Percentiles rank a stretch among this genome's conserved stretches.
Evolutionary conservation across 2,797 vertebrate genomes (phyloP).

Genomic region (Dendrocincla fuliginosa): DNA sequence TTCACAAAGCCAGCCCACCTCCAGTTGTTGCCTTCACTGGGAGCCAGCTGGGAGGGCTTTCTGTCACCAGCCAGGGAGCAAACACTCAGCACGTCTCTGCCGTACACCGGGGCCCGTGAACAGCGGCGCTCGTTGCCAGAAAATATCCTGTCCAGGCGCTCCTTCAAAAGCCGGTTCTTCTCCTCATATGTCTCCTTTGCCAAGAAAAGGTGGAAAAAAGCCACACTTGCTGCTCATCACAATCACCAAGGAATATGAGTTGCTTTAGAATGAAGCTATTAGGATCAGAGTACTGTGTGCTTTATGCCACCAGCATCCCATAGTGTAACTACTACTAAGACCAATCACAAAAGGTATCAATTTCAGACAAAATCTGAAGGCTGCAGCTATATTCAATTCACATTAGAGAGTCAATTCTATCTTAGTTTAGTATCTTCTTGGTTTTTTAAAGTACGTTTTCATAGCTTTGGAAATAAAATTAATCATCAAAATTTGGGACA

Average conservation of each 20-base stretch:
- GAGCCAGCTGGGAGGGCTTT: background rate
- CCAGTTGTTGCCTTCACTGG: conserved; percentile 76
- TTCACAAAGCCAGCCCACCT: conserved; percentile 84
- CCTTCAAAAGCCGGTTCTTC: conserved; percentile 84
- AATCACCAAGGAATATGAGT: background rate
- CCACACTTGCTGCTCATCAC: background rate
- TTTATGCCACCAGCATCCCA: background rate
- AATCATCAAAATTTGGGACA: background rate
- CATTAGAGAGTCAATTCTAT: background rate
- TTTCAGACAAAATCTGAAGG: background rate
- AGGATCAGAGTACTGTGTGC: background rate
- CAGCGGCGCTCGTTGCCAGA: conserved; percentile 88
- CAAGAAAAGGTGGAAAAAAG: background rate
- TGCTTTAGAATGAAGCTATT: background rate
- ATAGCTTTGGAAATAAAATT: background rate
- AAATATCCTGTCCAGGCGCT: conserved; percentile 87
- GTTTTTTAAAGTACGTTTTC: background rate
- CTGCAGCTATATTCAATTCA: background rate
- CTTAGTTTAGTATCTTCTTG: background rate
- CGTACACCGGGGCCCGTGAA: conserved; percentile 85
- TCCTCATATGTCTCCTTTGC: conserved; percentile 85
- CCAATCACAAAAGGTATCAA: background rate
- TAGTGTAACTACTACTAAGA: background rate
- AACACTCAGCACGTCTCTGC: conserved; percentile 83
- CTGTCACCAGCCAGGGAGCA: conserved; percentile 75